Evolutionary conservation across 2,888 invertebrate genomes (phyloP).

Genomic region (Agrochola litura): DNA sequence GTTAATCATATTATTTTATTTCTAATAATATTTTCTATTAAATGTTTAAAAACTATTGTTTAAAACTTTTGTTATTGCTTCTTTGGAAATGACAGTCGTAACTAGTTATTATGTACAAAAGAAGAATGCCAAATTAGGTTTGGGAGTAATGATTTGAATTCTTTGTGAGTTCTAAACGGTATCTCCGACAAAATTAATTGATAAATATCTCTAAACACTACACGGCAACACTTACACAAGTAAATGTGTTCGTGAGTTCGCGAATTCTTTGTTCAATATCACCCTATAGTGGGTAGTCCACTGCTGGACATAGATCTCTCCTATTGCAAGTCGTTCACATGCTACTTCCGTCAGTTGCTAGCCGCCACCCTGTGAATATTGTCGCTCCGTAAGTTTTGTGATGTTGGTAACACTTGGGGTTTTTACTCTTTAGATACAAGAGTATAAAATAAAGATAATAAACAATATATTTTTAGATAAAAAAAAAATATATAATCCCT

Average conservation of each 20-base stretch:
- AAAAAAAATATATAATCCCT: constrained; percentile 1
- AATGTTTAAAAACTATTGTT: neutral
- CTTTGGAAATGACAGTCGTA: neutral
- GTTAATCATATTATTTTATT: too few species aligned
- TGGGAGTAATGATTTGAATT: neutral
- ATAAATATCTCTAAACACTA: neutral
- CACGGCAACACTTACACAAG: too few species aligned
- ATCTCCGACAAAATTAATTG: neutral
- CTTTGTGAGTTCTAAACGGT: neutral
- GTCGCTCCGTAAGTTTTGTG: neutral
- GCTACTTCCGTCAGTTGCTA: neutral
- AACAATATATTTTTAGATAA: too few species aligned
- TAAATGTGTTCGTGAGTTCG: neutral
- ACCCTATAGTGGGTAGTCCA: neutral
- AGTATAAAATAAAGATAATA: neutral
- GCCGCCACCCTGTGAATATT: too few species aligned
- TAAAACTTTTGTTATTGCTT: neutral
- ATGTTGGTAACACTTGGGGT: neutral
- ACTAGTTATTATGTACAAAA: neutral
- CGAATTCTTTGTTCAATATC: neutral
- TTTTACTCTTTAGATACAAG: neutral
- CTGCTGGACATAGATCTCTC: neutral
- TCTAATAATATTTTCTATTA: neutral
- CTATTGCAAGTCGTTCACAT: neutral
- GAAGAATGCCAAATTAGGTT: neutral